A percentile compares a stretch with the other conserved stretches of the same genome.
Evolutionary conservation across 2,888 invertebrate species (phyloP).

Genomic region (Stenodera caucasica): DNA sequence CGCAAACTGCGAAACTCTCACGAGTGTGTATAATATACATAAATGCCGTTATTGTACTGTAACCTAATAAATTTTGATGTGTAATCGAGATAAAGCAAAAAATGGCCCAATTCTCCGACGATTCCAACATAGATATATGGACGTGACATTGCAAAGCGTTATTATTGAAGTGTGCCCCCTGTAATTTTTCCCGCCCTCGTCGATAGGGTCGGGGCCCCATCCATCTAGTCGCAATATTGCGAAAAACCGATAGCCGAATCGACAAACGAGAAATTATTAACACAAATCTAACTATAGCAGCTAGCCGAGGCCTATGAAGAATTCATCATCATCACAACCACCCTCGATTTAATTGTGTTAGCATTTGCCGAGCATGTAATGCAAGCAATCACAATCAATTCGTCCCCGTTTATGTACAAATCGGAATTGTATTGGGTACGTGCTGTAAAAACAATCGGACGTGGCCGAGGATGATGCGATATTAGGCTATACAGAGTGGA

Average conservation of each 20-base stretch:
- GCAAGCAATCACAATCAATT: conserved; percentile 47
- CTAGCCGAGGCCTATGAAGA: conserved; percentile 16
- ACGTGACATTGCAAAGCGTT: background rate
- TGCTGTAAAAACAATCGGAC: conserved; percentile 48
- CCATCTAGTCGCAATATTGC: conserved; percentile 2
- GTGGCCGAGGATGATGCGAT: conserved; percentile 22
- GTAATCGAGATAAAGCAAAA: background rate
- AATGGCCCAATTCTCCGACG: background rate
- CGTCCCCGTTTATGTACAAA: conserved; percentile 12
- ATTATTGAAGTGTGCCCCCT: conserved; percentile 2
- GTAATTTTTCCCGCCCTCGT: too few relatives aligned
- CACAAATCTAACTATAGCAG: conserved; percentile 7
- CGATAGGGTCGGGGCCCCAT: too few relatives aligned
- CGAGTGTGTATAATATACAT: too few relatives aligned
- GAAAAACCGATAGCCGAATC: conserved; percentile 16
- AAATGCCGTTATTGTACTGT: background rate
- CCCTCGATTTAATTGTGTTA: conserved; percentile 29
- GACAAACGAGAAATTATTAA: conserved; percentile 18
- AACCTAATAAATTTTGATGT: background rate
- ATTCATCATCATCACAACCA: conserved; percentile 20
- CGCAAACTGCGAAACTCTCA: background rate
- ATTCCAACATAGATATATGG: conserved; percentile 1
- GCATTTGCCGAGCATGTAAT: conserved; percentile 39
- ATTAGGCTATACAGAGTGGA: too few relatives aligned
- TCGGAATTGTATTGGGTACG: background rate